phyloP scores from a whole-genome alignment of 2,888 invertebrate species.

The Watsonalla binaria region DNA sequence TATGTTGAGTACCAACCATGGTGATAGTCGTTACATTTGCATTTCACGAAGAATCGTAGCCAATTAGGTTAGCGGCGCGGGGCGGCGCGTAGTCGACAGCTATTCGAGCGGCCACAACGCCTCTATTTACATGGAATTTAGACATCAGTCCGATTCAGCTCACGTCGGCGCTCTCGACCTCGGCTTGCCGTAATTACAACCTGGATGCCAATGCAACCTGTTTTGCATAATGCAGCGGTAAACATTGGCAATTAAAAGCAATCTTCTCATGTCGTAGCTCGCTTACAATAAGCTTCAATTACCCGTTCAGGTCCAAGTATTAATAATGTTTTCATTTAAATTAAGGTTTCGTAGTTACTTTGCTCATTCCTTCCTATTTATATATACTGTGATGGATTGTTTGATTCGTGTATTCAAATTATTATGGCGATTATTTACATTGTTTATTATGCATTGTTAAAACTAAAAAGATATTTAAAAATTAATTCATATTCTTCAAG shows the following conservation, averaged over 20 bases:
- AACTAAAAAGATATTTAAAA: too few relatives aligned
- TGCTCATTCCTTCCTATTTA: too few relatives aligned
- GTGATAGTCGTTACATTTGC: slow-evolving; percentile 60
- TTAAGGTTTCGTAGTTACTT: too few relatives aligned
- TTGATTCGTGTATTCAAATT: too few relatives aligned
- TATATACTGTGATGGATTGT: too few relatives aligned
- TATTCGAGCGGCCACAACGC: slow-evolving; percentile 23
- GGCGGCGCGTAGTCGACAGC: slow-evolving; percentile 44
- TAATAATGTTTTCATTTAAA: too few relatives aligned
- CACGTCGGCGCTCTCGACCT: background rate
- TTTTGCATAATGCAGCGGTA: slow-evolving; percentile 13
- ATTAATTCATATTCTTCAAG: too few relatives aligned
- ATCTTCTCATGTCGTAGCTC: background rate
- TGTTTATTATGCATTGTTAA: too few relatives aligned
- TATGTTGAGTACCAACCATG: slow-evolving; percentile 11
- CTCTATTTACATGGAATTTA: slow-evolving; percentile 30
- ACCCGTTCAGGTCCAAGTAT: too few relatives aligned
- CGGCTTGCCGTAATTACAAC: slow-evolving; percentile 5
- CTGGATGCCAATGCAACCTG: slow-evolving; percentile 14
- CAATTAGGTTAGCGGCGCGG: slow-evolving; percentile 70
- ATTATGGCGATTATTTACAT: too few relatives aligned
- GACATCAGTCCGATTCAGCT: slow-evolving; percentile 10
- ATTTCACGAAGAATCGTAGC: slow-evolving; percentile 57
- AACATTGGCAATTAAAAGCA: slow-evolving; percentile 5
- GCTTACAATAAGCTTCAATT: too few relatives aligned